Evolutionary conservation across 2,888 invertebrate species (phyloP), one percentile per base, ranked within the genome.

Genomic region (Neelides folsomi): DNA sequence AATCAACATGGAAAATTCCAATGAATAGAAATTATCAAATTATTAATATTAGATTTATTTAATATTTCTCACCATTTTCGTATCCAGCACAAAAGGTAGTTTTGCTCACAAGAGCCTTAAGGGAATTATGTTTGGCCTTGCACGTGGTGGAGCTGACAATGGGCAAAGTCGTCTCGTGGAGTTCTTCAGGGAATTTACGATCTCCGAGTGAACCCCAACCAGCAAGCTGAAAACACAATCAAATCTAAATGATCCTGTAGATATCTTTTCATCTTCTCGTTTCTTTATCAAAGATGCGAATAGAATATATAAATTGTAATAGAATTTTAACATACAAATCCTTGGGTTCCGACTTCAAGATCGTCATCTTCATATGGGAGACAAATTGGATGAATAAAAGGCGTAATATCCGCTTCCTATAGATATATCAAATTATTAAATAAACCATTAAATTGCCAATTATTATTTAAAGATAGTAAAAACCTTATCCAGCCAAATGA

Each of bases 31-130:
- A n/a, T n/a, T n/a, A n/a, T n/a, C n/a, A n/a, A n/a, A n/a, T n/a
- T n/a, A n/a, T n/a, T 27, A 3, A 13, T 19, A 44, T 44, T 40
- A 19, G 20, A 20, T 9, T 18, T 9, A 13, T 8, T 8, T 13
- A 13, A 47, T 20, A 19, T 7, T 3, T 16, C 18, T n/a, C 13
- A 50, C 55, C 55, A 36, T 55, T 55, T 1, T 20, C 42, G 18
- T 52, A 41, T 10, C 55, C 55, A 49, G 55, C 55, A 55, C 55
- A 55, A 36, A 55, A 55, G 9, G 52, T 52, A 16, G 46, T 45
- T 16, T 51, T 47, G 12, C 52, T 42, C 1, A 49, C 55, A n/a
- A 55, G 45, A 38, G 48, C 46, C 2, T 39, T 27, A 9, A 55
- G 47, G 15, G 52, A 52, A 27, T 40, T 49, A 27, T 47, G 46